These are phyloP conservation scores for Heliopora coerulea DNA, from an alignment of 92 coral and sea anemone species.

Conservation along the genomic window DNA sequence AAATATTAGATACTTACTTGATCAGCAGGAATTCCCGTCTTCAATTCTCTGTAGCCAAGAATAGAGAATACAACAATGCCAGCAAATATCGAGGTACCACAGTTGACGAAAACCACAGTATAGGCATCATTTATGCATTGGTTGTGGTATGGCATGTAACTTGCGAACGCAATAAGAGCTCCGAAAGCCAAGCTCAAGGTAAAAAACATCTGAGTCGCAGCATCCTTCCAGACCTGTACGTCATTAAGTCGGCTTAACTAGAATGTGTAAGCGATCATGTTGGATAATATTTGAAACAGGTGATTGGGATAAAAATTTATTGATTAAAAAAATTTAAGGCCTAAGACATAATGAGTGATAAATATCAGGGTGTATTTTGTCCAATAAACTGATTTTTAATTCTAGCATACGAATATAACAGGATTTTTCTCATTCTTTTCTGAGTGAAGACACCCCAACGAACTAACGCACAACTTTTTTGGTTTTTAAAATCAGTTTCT, in stretches of 20 bases:
- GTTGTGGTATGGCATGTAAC: slow-evolving; percentile 67
- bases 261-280: too few species aligned
- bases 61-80: slow-evolving; percentile 52
- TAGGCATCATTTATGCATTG: slow-evolving; percentile 87
- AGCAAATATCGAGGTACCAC: slow-evolving; percentile 58
- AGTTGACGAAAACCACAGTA: slow-evolving; percentile 50
- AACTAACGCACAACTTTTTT: too few species aligned
- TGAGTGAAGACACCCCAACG: too few species aligned
- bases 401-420: too few species aligned
- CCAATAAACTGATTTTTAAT: too few species aligned
- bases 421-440: too few species aligned
- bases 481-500: too few species aligned
- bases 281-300: too few species aligned
- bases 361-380: too few species aligned
- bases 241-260: slow-evolving; percentile 49
- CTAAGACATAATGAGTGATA: too few species aligned
- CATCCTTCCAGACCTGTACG: slow-evolving; percentile 82
- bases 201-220: slow-evolving; percentile 73
- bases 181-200: slow-evolving; percentile 75
- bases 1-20: slow-evolving; percentile 70
- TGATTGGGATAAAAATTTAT: too few species aligned
- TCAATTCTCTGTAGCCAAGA: slow-evolving; percentile 67
- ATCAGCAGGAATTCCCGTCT: slow-evolving; percentile 81
- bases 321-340: too few species aligned
- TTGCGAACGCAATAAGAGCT: slow-evolving; percentile 64